phyloP scores from a whole-genome alignment of 2,113 vertebrate genomes.

The Sphyrna mokarran region DNA sequence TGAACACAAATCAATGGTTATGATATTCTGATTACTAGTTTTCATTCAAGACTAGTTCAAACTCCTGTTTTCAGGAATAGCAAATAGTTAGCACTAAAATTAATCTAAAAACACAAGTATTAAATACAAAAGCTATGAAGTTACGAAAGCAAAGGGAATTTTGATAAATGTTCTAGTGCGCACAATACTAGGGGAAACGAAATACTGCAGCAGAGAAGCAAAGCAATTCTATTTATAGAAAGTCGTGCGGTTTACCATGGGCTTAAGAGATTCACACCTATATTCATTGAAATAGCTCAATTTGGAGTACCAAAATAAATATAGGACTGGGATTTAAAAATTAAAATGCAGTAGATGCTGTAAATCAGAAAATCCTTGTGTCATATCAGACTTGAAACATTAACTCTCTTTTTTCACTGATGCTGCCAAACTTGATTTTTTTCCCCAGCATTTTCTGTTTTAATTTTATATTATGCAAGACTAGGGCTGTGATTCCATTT shows the following conservation, averaged over 20 bases:
- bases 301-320: background rate
- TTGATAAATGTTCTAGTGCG: background rate
- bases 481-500: background rate
- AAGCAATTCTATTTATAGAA: background rate
- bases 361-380: no score
- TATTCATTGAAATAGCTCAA: background rate
- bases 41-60: background rate
- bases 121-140: background rate
- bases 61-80: background rate
- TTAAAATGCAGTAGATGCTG: no score
- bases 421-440: no score
- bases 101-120: background rate
- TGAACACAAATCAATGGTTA: background rate
- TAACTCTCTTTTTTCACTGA: no score
- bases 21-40: background rate
- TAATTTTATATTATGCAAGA: no score
- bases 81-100: background rate
- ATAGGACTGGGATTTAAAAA: background rate
- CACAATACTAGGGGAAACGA: background rate
- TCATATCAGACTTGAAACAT: no score
- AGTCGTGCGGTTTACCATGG: background rate
- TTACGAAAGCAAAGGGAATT: background rate
- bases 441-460: no score
- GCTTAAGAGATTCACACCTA: background rate
- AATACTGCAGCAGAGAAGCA: background rate